phyloP scores from a whole-genome alignment of 2,113 vertebrate species.

The Parus major region DNA sequence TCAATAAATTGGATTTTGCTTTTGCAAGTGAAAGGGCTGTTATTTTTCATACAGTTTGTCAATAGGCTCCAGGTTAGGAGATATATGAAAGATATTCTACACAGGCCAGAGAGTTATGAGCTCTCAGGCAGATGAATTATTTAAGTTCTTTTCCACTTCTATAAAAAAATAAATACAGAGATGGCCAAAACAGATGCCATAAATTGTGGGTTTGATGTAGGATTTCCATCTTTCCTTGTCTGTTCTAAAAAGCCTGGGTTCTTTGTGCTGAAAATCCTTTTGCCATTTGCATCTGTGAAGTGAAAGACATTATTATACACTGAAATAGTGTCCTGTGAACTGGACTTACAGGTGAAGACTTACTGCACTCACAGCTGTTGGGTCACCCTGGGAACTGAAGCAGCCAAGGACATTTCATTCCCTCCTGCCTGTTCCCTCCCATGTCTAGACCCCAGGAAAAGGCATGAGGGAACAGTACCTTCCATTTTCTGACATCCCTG shows the following conservation, averaged over 20 bases:
- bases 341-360: neutral
- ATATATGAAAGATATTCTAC: constrained; percentile 65
- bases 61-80: constrained; percentile 60
- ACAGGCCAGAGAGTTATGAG: constrained; percentile 54
- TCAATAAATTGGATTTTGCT: constrained; percentile 72
- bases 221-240: constrained; percentile 58
- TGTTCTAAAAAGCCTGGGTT: neutral
- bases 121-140: constrained; percentile 72
- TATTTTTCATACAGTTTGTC: constrained; percentile 68
- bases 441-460: neutral
- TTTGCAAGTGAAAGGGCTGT: constrained; percentile 56
- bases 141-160: constrained; percentile 62
- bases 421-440: neutral
- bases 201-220: constrained; percentile 36
- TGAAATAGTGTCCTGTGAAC: neutral
- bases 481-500: neutral
- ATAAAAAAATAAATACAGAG: constrained; percentile 52
- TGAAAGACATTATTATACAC: neutral
- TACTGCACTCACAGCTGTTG: neutral
- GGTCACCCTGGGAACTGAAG: neutral
- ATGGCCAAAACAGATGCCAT: constrained; percentile 46
- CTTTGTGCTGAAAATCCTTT: constrained; percentile 45
- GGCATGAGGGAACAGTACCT: neutral
- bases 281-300: neutral
- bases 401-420: neutral